Base-by-base conservation (phyloP, 2,888 invertebrate genomes). In the Oxycera nigricornis region DNA sequence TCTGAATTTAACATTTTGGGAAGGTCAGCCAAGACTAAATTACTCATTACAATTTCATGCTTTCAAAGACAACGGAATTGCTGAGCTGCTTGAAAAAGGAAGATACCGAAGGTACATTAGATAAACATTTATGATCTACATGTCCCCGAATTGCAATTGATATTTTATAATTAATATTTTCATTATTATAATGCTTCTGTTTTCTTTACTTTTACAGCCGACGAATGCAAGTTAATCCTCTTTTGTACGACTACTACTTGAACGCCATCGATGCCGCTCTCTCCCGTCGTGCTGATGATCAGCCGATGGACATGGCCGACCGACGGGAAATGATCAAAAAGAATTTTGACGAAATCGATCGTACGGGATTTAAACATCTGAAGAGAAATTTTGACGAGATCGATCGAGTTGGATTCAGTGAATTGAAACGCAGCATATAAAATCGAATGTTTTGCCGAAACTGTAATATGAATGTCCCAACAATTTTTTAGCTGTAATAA, bases 381-480 rank as follows among this genome's bases (percentile, higher is more conserved):
- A 76, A 78, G 50, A 31, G 74, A 22, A 75, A 77, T 68, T 77
- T 77, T 41, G 77, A 77, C 68, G 77, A 77, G 73, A 77, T 77
- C 39, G 77, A 77, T 70, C 68, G 75, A 57, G 73, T 74, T 24
- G 76, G 77, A 20, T 74, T 77, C n/a, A 74, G 59, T 20, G 72
- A 75, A 59, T 57, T 61, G 11, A 55, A 73, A 55, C 72, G 59
- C 1, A 67, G 24, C 31, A 28, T 46, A 26, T 70, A 70, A 70
- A n/a, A 52, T 52, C 22, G 22, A 31, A 22, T 55, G 4, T 30
- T 35, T 41, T 39, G 39, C 14, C 11, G 24, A 22, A 11, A 24
- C 9, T 65, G 65, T 62, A 39, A 65, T 26, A 30, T 61, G 61
- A 65, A 41, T 65, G 39, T 65, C 22, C 24, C n/a, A 17, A 30